phyloP scores from a whole-genome alignment of 1,140 invertebrate species.

The Melitaea cinxia region DNA sequence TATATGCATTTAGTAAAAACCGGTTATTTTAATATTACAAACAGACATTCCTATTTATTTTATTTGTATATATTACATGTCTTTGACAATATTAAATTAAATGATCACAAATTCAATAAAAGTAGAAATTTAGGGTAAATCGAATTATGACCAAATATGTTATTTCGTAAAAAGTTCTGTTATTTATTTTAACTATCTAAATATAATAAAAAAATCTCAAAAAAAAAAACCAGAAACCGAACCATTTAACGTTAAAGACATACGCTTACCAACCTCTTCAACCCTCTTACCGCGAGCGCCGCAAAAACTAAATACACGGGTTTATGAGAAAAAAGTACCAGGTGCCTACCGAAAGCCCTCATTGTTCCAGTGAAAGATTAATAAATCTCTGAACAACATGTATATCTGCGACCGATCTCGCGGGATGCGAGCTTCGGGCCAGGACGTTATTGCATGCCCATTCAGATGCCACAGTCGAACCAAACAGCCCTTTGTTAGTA shows the following conservation, averaged over 20 bases:
- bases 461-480: conserved; percentile 77
- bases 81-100: no score
- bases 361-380: conserved; percentile 80
- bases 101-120: no score
- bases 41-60: no score
- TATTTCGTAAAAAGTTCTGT: no score
- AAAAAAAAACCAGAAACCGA: not conserved
- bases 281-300: conserved; percentile 8
- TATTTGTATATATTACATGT: no score
- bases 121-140: no score
- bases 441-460: conserved; percentile 76
- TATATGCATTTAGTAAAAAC: no score
- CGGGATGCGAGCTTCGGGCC: conserved; percentile 66
- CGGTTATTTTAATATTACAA: no score
- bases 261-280: conserved; percentile 4
- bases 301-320: conserved; percentile 8
- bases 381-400: conserved; percentile 77
- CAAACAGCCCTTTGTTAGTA: conserved; percentile 76
- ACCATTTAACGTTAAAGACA: not conserved
- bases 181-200: not conserved
- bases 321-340: conserved; percentile 72
- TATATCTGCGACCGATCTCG: conserved; percentile 78
- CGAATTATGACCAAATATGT: no score
- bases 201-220: not conserved
- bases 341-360: conserved; percentile 70